A percentile compares a stretch with the other conserved stretches of the same genome.
Conservation (phyloP, 2,113 vertebrate genomes). For the western clawed frog (Xenopus tropicalis) region UCB_Xtro_10.0 CM004446.2:64398501-64399000, state of each 20-base stretch:
- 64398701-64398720: too few relatives aligned
- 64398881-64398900: too few relatives aligned
- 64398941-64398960: too few relatives aligned
- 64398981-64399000: neutral
- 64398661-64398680: neutral
- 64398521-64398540: constrained; percentile 1
- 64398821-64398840: too few relatives aligned
- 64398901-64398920: too few relatives aligned
- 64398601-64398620: neutral
- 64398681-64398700: neutral
- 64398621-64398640: neutral
- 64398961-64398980: neutral
- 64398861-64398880: too few relatives aligned
- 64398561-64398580: neutral
- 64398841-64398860: too few relatives aligned
- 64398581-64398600: neutral
- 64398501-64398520: constrained; percentile 10
- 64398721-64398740: neutral
- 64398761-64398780: neutral
- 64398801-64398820: too few relatives aligned
- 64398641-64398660: neutral
- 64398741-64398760: neutral
- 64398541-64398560: constrained; percentile 14
- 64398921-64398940: too few relatives aligned
- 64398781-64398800: neutral